Base-by-base conservation (phyloP, 1,140 invertebrate genomes). In the Ptiloglossa arizonensis region DNA sequence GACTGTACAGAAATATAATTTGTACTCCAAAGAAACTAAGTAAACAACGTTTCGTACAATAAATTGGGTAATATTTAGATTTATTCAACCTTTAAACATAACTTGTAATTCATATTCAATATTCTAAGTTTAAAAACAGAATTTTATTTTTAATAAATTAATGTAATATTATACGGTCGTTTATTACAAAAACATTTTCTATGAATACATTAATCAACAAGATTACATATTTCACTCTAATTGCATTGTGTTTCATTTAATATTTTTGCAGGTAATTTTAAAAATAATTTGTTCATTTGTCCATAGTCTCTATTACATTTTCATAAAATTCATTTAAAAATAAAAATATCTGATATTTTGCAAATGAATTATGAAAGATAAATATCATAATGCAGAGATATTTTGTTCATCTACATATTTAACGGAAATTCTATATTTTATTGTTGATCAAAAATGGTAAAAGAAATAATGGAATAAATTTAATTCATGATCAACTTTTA, bases 11-110 rank as follows among this genome's bases (percentile, higher is more conserved):
- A 60, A 59, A 41, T 67, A 2, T 79, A 77, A 77, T 32, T 50
- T 76, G 27, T 71, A 83, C 70, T 64, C 56, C 38, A 63, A 41
- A 68, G 48, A 44, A 66, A 71, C 35, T 59, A 68, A 74, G 15
- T 50, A 59, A 52, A 29, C 24, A 32, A 77, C 5, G 29, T 75
- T 67, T 67, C 59, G 27, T 73, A 52, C n/a, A 13, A 68, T 66
- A 44, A 44, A 52, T n/a, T 29, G 22, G 24, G 5, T 52, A 50
- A 76, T 27, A 27, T n/a, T 27, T 68, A 13, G 59, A 44, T 19
- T 52, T 50, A 35, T 70, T 48, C 4, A 13, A 17, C 5, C n/a
- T 79, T 13, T 41, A 19, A 46, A 11, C 48, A 6, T 29, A 35
- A 46, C 0, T 29, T n/a, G 46, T 60, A 38, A 67, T 57, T 35